Evolutionary conservation across 1,140 invertebrate genomes (phyloP).

Genomic region (Cardiocondyla obscurior): DNA sequence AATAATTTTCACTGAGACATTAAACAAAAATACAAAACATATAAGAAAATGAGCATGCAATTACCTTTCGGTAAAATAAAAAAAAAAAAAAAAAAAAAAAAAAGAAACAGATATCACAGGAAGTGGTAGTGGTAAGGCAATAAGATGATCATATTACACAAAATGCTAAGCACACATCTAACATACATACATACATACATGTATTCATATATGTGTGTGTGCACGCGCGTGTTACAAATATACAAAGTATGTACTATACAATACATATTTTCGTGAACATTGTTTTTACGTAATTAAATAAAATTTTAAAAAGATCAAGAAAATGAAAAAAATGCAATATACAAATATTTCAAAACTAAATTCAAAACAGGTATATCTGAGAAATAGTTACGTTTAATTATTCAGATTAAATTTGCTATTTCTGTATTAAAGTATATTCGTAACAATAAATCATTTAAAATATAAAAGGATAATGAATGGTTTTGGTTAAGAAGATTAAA

Average conservation of each 20-base stretch:
- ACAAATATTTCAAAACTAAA: slow-evolving; percentile 24
- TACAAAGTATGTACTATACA: not conserved
- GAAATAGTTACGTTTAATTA: no score
- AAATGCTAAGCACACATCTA: slow-evolving; percentile 56
- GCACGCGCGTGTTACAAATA: slow-evolving; percentile 18
- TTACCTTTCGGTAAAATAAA: slow-evolving; percentile 58
- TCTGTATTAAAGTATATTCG: not conserved
- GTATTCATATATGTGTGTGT: slow-evolving; percentile 7
- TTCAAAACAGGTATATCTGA: slow-evolving; percentile 47
- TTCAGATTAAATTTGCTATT: not conserved
- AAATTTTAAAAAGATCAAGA: not conserved
- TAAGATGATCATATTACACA: slow-evolving; percentile 65
- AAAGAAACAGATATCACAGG: slow-evolving; percentile 67
- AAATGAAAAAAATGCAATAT: not conserved
- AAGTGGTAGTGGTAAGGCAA: slow-evolving; percentile 78
- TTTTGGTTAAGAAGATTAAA: slow-evolving; percentile 10
- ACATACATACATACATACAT: slow-evolving; percentile 47
- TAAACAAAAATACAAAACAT: slow-evolving; percentile 76
- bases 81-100: slow-evolving; percentile 62
- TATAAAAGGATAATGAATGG: not conserved
- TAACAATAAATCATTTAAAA: not conserved
- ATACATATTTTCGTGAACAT: slow-evolving; percentile 26
- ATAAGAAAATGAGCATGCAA: slow-evolving; percentile 78
- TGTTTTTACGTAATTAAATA: not conserved
- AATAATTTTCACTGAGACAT: slow-evolving; percentile 68